Evolutionary conservation across 1,140 invertebrate genomes (phyloP).

Genomic region (Cydia pomonella): DNA sequence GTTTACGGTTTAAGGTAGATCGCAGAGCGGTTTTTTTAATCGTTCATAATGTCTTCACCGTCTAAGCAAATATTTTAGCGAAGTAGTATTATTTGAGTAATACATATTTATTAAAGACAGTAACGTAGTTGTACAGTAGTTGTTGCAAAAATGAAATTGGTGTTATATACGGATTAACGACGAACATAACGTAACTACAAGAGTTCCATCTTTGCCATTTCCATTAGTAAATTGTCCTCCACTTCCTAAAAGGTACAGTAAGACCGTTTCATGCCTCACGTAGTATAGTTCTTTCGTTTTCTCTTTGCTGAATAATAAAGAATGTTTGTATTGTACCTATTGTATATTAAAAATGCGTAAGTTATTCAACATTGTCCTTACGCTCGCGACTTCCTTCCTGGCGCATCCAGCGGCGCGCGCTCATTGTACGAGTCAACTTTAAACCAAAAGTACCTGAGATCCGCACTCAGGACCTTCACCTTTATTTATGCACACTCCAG

Average conservation of each 20-base stretch:
- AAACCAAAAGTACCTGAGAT: conserved; percentile 70
- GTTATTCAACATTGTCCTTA: not conserved
- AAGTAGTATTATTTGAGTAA: not conserved
- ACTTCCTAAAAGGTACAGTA: no score
- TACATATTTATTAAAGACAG: no score
- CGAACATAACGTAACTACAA: no score
- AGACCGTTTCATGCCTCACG: no score
- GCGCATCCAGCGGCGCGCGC: conserved; percentile 53
- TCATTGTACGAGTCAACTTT: conserved; percentile 49
- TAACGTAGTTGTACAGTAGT: no score
- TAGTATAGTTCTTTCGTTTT: not conserved
- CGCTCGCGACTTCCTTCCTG: conserved; percentile 21
- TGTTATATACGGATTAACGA: no score
- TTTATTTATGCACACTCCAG: conserved; percentile 79
- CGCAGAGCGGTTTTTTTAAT: not conserved
- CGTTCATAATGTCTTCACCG: not conserved
- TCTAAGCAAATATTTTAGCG: not conserved
- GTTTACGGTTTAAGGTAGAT: no score
- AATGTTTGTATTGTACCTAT: no score
- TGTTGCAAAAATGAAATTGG: no score
- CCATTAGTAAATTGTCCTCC: no score
- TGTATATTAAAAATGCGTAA: conserved; percentile 1
- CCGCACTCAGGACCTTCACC: conserved; percentile 70
- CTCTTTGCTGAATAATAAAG: not conserved
- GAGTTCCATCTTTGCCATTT: no score